Evolutionary conservation across 53 echinoderm and acorn worm species (phyloP), one percentile per base, ranked within the genome.

Genomic region (Actinopyga echinites): DNA sequence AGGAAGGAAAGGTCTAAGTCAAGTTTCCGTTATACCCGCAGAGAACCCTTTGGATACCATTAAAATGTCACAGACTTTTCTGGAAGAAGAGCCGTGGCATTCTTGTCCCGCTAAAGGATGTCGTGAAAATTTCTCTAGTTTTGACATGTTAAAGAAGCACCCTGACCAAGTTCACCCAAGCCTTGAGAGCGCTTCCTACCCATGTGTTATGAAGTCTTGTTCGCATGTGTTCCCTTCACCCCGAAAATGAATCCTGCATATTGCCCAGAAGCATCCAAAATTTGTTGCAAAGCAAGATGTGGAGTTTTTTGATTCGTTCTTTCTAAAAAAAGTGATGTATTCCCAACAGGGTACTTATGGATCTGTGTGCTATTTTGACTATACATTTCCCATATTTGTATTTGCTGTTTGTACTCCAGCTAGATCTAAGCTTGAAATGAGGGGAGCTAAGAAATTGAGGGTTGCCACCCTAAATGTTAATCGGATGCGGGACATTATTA

Each of bases 171-270:
- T 21, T 3, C 85, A 84, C 9, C 26, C 56, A 3, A 0, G n/a
- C 5, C 17, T 32, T n/a, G 31, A 32, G 11, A 9, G 19, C 12
- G 2, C 52, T 33, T 32, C 71, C 8, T 71, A 56, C 25, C 30
- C 11, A 9, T 86, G 86, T 56, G 64, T 79, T 1, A 0, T 78
- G 17, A 86, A 86, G 13, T 10, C 9, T 5, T 86, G 86, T 19
- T 7, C n/a, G 25, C 32, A 31, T 0, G 21, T 33, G 0, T 71
- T 69, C 20, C 38, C 69, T 15, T 37, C 32, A 0, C 84, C 84
- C 5, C 33, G 30, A 13, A 58, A 74, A 23, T 84, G 84, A 73
- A 3, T 71, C 0, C 55, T n/a, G 34, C 84, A 74, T 37, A 1
- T 58, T 17, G 17, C 28, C 1, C 0, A 9, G 0, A 25, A 44